These are phyloP conservation scores for Drosophila sp. DNA, from an alignment of 1,140 invertebrate genomes.

Conservation along the genomic window DNA sequence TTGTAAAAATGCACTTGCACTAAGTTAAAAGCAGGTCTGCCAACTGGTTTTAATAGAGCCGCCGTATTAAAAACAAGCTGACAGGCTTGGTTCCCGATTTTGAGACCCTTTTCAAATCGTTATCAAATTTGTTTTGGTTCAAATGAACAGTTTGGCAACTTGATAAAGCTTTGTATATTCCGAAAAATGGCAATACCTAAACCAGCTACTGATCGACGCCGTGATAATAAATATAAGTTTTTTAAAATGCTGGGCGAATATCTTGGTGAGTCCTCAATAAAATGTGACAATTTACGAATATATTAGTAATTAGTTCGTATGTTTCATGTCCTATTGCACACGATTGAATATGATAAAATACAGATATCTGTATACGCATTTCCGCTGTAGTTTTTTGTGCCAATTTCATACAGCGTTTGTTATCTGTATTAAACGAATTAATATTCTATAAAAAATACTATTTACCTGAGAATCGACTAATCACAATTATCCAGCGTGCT, in stretches of 20 bases:
- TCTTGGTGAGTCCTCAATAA: slow-evolving; percentile 8
- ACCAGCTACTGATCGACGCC: background rate
- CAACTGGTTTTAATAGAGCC: background rate
- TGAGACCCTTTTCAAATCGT: background rate
- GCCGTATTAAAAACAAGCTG: background rate
- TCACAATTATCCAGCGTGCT: slow-evolving; percentile 42
- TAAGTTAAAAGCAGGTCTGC: background rate
- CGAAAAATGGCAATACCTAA: slow-evolving; percentile 17
- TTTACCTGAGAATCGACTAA: slow-evolving; percentile 40
- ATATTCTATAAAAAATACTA: slow-evolving; percentile 33
- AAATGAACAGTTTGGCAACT: background rate
- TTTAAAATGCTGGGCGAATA: slow-evolving; percentile 28
- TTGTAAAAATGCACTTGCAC: slow-evolving; percentile 43
- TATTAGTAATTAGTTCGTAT: background rate
- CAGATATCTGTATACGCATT: slow-evolving; percentile 53
- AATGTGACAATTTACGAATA: slow-evolving; percentile 13
- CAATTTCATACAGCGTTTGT: slow-evolving; percentile 44
- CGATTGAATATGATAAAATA: background rate
- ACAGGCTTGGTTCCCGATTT: background rate
- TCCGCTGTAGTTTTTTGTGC: slow-evolving; percentile 34
- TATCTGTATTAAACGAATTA: slow-evolving; percentile 34
- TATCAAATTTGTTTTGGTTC: background rate
- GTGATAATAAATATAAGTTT: slow-evolving; percentile 14
- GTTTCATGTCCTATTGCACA: background rate
- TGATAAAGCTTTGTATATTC: background rate